Evolutionary conservation across 2,797 vertebrate genomes (phyloP), one percentile per base, ranked within the genome.

Genomic region (Typhlichthys subterraneus): DNA sequence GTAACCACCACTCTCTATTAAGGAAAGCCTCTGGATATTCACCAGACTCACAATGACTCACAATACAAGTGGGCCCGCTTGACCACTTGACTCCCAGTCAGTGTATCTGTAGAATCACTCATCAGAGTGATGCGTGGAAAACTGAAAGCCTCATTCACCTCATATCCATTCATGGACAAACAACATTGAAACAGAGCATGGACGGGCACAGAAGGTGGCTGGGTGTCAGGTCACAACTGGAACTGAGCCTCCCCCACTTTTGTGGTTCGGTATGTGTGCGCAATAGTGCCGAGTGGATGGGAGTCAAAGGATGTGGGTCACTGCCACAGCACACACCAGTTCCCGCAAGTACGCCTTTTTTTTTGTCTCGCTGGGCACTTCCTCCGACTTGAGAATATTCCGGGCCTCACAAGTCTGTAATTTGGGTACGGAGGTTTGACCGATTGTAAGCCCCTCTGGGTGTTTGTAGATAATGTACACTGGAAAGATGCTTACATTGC

Each of bases 221-320:
- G 57, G 69, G 50, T 75, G 79, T 88, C 75, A 72, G 66, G 50
- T 76, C 76, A 57, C 49, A 50, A 10, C 17, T 17, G 7, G 38
- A 42, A 42, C 38, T 9, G 47, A 60, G 65, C 52, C 52, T 33
- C 45, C 15, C 53, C 48, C 2, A 15, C 51, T 48, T 46, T 71
- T 70, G 76, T 79, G 79, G 55, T 57, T 58, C 11, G 63, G 29
- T 60, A 29, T 29, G 64, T 64, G 70, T 38, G 59, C 59, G 63
- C 56, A 78, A 42, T 45, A 57, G 57, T 57, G 61, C 53, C 10
- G 63, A 38, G 61, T 45, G 48, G 67, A 64, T 65, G 62, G 73
- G 65, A 61, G 73, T 70, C 17, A 76, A 65, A 85, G 87, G 87
- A 89, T 88, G 89, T 87, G 85, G 87, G 79, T 81, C 80, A 82